Conservation (phyloP, 2,113 vertebrate genomes). For the Ibidorhyncha struthersii region DNA sequence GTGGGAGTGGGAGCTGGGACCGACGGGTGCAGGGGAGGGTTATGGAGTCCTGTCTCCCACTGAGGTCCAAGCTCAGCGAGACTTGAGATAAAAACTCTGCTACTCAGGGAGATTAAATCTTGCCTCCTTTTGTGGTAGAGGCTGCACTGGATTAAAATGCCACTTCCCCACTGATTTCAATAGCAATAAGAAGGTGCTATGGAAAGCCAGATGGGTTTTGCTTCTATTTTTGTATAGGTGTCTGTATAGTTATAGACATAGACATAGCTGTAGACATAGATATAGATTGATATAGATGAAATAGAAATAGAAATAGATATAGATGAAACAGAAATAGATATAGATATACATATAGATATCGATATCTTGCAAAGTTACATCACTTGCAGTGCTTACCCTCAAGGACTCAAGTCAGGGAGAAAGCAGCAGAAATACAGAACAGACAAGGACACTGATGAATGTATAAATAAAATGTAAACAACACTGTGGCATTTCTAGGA, state of each 20-base stretch:
- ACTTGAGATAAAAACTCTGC: background rate
- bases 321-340: too few species aligned
- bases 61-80: background rate
- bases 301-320: too few species aligned
- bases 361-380: background rate
- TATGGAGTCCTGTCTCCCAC: background rate
- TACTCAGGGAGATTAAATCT: background rate
- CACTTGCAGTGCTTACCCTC: background rate
- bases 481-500: background rate
- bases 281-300: too few species aligned
- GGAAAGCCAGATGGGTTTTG: background rate
- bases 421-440: background rate
- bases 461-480: background rate
- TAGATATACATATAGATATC: background rate
- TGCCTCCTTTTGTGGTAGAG: background rate
- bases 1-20: background rate
- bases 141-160: background rate
- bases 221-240: background rate
- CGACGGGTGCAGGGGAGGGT: background rate
- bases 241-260: background rate
- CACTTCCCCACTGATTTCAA: background rate
- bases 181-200: background rate
- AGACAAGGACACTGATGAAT: background rate
- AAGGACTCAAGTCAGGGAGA: background rate
- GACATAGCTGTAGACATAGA: background rate